Conservation (phyloP, 1,140 invertebrate genomes). For the Cataglyphis hispanica region DNA sequence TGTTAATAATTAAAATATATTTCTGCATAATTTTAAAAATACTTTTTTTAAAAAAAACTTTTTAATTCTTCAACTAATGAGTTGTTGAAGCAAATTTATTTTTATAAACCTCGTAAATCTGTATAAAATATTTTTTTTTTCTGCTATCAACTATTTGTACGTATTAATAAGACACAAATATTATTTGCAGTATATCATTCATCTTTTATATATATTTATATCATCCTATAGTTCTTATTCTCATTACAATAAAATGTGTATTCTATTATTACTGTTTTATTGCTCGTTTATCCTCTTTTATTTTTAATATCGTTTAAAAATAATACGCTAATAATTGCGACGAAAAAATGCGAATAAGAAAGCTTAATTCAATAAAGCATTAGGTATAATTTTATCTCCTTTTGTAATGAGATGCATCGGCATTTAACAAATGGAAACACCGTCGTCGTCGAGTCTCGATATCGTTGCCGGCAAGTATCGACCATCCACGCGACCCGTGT, state of each 20-base stretch:
- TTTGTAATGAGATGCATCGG: conserved; percentile 44
- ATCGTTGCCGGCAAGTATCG: conserved; percentile 29
- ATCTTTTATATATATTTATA: not conserved
- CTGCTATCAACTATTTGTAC: not conserved
- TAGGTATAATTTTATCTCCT: conserved; percentile 24
- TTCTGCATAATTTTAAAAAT: not conserved
- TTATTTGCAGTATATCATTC: not conserved
- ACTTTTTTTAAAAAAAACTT: no score
- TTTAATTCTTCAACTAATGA: not conserved
- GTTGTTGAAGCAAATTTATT: not conserved
- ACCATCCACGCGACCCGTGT: not conserved
- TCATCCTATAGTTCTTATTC: not conserved
- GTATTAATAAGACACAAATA: not conserved
- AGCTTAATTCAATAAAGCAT: conserved; percentile 44
- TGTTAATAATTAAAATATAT: not conserved
- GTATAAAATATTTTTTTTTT: not conserved
- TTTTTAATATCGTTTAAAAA: conserved; percentile 15
- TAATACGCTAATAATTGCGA: not conserved
- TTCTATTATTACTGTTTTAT: not conserved
- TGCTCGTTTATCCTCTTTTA: not conserved
- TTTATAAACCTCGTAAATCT: not conserved
- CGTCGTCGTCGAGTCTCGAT: not conserved
- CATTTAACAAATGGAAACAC: conserved; percentile 43
- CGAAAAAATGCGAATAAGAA: conserved; percentile 16
- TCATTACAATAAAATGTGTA: not conserved